Evolutionary conservation across 2,113 vertebrate genomes (phyloP).

Genomic region (Sinocyclocheilus anophthalmus): DNA sequence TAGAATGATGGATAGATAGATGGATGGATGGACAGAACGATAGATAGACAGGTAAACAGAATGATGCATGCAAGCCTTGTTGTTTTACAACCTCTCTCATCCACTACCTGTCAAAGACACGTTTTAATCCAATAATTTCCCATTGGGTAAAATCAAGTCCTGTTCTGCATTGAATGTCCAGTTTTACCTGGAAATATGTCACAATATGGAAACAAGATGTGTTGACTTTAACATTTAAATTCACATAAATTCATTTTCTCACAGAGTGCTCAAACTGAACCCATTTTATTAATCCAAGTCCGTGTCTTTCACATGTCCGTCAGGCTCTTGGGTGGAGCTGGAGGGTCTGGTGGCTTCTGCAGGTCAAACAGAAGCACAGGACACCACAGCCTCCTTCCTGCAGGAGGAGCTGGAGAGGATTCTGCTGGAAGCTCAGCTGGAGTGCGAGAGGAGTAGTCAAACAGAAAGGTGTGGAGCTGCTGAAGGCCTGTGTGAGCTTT

Average conservation of each 20-base stretch:
- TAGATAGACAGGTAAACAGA: no score
- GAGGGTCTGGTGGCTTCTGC: conserved; percentile 69
- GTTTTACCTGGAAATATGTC: background rate
- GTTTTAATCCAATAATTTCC: no score
- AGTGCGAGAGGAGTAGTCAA: conserved; percentile 74
- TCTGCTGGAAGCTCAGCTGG: conserved; percentile 76
- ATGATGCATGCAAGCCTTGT: no score
- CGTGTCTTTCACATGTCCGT: background rate
- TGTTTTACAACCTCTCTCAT: no score
- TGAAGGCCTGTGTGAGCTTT: background rate
- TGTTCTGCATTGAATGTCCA: no score
- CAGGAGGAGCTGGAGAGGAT: conserved; percentile 79
- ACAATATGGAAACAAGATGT: background rate
- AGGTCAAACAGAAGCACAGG: conserved; percentile 51
- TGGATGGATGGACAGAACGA: background rate
- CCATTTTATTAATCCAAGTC: background rate
- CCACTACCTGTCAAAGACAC: no score
- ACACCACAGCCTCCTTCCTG: conserved; percentile 68
- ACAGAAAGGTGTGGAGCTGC: conserved; percentile 39
- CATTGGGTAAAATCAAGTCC: no score
- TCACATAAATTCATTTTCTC: background rate
- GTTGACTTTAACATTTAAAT: no score
- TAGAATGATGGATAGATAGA: background rate
- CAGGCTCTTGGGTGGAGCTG: conserved; percentile 77
- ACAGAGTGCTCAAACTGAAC: background rate